Conservation (phyloP, 2,113 vertebrate species). For the Gobius niger region DNA sequence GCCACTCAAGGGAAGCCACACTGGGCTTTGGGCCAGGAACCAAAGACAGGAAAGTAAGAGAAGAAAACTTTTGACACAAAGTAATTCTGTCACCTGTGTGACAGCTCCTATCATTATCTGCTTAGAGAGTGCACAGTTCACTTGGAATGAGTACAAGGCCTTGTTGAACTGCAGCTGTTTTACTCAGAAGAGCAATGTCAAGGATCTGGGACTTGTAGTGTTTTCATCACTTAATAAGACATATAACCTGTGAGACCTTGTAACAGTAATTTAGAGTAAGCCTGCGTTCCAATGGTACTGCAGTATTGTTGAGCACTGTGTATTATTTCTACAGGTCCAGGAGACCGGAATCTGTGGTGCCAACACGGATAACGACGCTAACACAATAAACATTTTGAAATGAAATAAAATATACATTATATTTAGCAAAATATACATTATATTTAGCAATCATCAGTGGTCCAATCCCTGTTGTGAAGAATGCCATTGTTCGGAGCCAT, state of each 20-base stretch:
- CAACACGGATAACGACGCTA: too few relatives aligned
- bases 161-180: conserved; percentile 12
- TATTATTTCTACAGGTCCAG: background rate
- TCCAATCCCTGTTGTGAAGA: too few relatives aligned
- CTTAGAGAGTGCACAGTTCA: conserved; percentile 32
- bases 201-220: background rate
- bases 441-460: too few relatives aligned
- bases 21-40: conserved; percentile 42
- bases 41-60: conserved; percentile 31
- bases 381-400: too few relatives aligned
- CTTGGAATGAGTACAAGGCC: conserved; percentile 27
- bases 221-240: background rate
- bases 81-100: conserved; percentile 38
- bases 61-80: conserved; percentile 53
- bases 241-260: too few relatives aligned
- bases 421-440: too few relatives aligned
- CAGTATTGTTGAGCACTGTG: too few relatives aligned
- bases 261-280: too few relatives aligned
- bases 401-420: too few relatives aligned
- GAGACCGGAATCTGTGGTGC: too few relatives aligned
- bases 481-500: too few relatives aligned
- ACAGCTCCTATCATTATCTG: conserved; percentile 37
- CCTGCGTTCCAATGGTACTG: too few relatives aligned
- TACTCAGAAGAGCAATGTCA: conserved; percentile 6
- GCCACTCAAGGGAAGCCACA: conserved; percentile 43